Percentiles rank a stretch among this genome's conserved stretches.
Evolutionary conservation across 1,140 invertebrate species (phyloP).

Genomic region (Pseudobourletiella spinata): DNA sequence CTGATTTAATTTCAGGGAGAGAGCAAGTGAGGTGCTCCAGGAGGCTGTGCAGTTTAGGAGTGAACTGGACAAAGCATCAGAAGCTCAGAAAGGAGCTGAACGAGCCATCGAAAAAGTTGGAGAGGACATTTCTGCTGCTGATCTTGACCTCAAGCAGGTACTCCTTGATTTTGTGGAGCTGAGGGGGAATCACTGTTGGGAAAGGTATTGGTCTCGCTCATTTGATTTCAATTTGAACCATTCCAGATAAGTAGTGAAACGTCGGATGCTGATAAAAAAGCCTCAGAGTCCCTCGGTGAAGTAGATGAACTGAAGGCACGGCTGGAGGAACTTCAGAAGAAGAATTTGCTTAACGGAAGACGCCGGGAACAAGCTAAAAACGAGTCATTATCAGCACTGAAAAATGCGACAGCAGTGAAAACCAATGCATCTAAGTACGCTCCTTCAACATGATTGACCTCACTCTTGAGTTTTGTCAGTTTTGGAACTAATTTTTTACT

Average conservation of each 20-base stretch:
- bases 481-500: neutral
- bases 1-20: conserved; percentile 43
- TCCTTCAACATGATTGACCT: too few relatives aligned
- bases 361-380: conserved; percentile 50
- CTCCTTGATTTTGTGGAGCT: conserved; percentile 50
- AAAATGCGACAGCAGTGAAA: conserved; percentile 47
- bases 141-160: conserved; percentile 59
- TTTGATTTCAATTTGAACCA: too few relatives aligned
- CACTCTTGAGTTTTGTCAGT: neutral
- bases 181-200: conserved; percentile 67
- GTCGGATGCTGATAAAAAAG: conserved; percentile 58
- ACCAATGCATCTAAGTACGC: conserved; percentile 41
- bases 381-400: conserved; percentile 47
- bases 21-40: conserved; percentile 48
- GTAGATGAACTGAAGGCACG: conserved; percentile 57
- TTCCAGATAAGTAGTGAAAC: conserved; percentile 58
- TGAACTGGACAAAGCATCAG: conserved; percentile 56
- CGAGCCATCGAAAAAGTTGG: conserved; percentile 69
- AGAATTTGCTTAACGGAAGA: conserved; percentile 63
- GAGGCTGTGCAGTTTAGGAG: conserved; percentile 50
- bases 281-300: conserved; percentile 58
- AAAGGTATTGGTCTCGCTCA: conserved; percentile 63
- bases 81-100: conserved; percentile 66
- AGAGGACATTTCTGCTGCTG: conserved; percentile 62
- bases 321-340: conserved; percentile 61